Base-by-base conservation (phyloP, 1,140 invertebrate genomes). In the Anadara kagoshimensis region DNA sequence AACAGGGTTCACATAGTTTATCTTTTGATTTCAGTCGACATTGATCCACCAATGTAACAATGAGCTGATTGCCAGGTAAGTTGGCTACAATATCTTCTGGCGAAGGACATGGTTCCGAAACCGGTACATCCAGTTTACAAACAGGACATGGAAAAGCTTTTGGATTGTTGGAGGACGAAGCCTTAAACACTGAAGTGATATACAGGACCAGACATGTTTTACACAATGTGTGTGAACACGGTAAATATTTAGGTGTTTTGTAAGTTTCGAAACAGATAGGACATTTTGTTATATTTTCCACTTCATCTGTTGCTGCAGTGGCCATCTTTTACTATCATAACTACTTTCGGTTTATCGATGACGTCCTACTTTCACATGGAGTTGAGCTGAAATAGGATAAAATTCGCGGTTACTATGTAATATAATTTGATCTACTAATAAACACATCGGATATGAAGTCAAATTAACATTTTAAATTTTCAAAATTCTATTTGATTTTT, bases 281-380 rank as follows among this genome's bases (percentile, higher is more conserved):
- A 57, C 69, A 71, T 29, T 61, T 71, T 24, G 69, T 64, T 26
- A 71, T 22, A 29, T 71, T 59, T 2, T 45, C 54, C 12, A 22
- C 29, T 56, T 10, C 53, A 47, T 47, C 8, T 47, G 8, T 47
- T 47, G 8, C 8, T 47, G 45, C n/a, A n/a, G n/a, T n/a, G n/a
- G n/a, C n/a, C n/a, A n/a, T n/a, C n/a, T n/a, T n/a, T n/a, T n/a
- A n/a, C n/a, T n/a, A n/a, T n/a, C n/a, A n/a, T n/a, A n/a, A n/a
- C n/a, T n/a, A n/a, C n/a, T n/a, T n/a, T n/a, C n/a, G n/a, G n/a
- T n/a, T n/a, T n/a, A n/a, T n/a, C n/a, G n/a, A n/a, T n/a, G n/a
- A n/a, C n/a, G n/a, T n/a, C n/a, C n/a, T n/a, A n/a, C n/a, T n/a
- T n/a, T n/a, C n/a, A n/a, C n/a, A n/a, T n/a, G n/a, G n/a, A n/a